Evolutionary conservation across 2,888 invertebrate species (phyloP).

Genomic region (Erynnis tages): DNA sequence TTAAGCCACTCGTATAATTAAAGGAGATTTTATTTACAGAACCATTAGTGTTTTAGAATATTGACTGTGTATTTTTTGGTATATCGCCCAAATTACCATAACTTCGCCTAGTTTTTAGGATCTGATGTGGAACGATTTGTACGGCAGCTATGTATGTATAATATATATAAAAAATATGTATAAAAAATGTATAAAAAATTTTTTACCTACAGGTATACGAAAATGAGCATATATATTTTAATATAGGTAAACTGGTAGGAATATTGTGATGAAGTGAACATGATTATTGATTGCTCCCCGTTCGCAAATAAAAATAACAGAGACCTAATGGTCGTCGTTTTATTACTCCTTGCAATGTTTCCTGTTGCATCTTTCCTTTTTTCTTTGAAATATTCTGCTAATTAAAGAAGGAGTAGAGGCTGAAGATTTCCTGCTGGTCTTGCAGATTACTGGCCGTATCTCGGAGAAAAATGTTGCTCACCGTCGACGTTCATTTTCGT

Average conservation of each 20-base stretch:
- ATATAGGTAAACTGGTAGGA: too few species aligned
- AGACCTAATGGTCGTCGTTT: slow-evolving; percentile 62
- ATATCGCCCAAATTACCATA: too few species aligned
- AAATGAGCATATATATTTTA: too few species aligned
- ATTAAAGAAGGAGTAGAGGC: slow-evolving; percentile 75
- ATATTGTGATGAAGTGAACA: not conserved
- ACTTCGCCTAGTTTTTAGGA: too few species aligned
- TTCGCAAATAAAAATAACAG: slow-evolving; percentile 22
- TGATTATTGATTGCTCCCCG: slow-evolving; percentile 2
- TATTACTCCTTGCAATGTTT: slow-evolving; percentile 64
- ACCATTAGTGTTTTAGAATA: not conserved
- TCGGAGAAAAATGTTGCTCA: slow-evolving; percentile 63
- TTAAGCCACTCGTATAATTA: slow-evolving; percentile 12
- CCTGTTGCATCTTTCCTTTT: slow-evolving; percentile 69
- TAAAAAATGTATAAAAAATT: too few species aligned
- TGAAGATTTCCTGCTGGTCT: slow-evolving; percentile 73
- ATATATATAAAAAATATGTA: too few species aligned
- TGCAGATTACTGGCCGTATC: slow-evolving; percentile 69
- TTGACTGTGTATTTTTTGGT: not conserved
- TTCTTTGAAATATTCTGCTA: slow-evolving; percentile 72
- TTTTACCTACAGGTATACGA: too few species aligned
- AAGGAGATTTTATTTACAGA: slow-evolving; percentile 39
- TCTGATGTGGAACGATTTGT: too few species aligned
- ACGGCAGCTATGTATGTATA: too few species aligned
- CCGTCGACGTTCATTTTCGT: slow-evolving; percentile 56